Conservation (phyloP, 2,113 vertebrate genomes). For the Rhagologus leucostigma region DNA sequence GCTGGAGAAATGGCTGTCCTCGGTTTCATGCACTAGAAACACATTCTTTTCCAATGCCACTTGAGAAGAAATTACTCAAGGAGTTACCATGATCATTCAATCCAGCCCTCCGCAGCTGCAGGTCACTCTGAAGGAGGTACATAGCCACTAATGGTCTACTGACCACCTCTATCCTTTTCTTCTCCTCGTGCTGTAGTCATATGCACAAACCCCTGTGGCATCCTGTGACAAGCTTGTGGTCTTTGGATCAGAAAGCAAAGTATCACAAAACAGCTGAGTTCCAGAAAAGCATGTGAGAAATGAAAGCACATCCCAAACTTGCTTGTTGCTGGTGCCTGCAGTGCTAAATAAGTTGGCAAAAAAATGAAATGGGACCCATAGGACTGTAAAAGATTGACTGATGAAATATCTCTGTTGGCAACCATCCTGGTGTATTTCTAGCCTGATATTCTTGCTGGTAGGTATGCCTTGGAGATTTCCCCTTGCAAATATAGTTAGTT, state of each 20-base stretch:
- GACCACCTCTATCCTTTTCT: not conserved
- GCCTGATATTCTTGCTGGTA: slow-evolving; percentile 11
- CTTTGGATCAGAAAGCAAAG: not conserved
- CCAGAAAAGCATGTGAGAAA: not conserved
- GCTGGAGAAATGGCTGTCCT: not conserved
- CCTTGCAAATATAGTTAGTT: slow-evolving; percentile 28
- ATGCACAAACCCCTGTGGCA: not conserved
- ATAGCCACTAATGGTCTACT: not conserved
- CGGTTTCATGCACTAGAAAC: not conserved
- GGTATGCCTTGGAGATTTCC: slow-evolving; percentile 31
- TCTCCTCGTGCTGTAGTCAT: accelerated
- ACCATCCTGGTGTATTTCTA: slow-evolving; percentile 15
- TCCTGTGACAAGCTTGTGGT: not conserved
- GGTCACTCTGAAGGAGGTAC: not conserved
- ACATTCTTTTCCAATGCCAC: not conserved
- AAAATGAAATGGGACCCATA: not conserved
- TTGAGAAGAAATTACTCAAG: not conserved
- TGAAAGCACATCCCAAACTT: not conserved
- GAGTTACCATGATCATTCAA: not conserved
- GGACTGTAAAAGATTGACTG: not conserved
- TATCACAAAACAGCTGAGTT: not conserved
- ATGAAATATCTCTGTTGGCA: slow-evolving; percentile 40
- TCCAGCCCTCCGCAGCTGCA: not conserved
- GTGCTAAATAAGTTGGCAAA: not conserved
- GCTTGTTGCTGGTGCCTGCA: not conserved